Evolutionary conservation across 2,797 vertebrate species (phyloP), one percentile per base, ranked within the genome.

Genomic region (Melanogrammus aeglefinus): DNA sequence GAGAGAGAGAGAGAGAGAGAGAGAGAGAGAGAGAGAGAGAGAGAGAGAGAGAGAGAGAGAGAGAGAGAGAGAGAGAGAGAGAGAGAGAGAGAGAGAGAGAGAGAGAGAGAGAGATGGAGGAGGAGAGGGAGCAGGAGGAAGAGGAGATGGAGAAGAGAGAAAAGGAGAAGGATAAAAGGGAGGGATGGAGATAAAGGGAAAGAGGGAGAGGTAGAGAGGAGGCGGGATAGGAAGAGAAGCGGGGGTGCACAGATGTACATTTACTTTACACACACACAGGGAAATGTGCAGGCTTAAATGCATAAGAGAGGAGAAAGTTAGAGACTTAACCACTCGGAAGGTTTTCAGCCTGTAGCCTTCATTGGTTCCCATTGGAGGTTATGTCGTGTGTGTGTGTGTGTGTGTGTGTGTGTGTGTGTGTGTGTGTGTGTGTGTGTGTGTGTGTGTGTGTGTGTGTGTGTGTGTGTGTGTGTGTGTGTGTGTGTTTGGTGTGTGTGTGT

Each of bases 321-420:
- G 33, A 76, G n/a, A 41, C 24, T 21, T 27, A 38, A 29, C 21
- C 36, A 74, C 36, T 4, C 10, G 24, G 73, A 47, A 29, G 76
- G 39, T 24, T 79, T 74, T 73, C 35, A 66, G 80, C 78, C 82
- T 80, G 85, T 74, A 87, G 81, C 77, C 82, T 80, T 80, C 77
- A 63, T 77, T 74, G 77, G 74, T 82, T 81, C 84, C 86, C 87
- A 84, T 81, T 8, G 75, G 86, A 83, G 84, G 84, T 87, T 86
- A 82, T 87, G 86, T 88, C 81, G 89, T 90, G 85, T 86, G 84
- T 83, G 31, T 75, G 71, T 31, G 41, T 31, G 41, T 33, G 39
- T 44, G 36, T 27, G 36, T 44, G 36, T 16, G 27, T 18, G 41
- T 18, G 76, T 80, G n/a, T n/a, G n/a, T n/a, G n/a, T n/a, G n/a